A percentile compares a stretch with the other conserved stretches of the same genome.
Conservation (phyloP, 2,113 vertebrate species). For the Orientallactaga bullata region DNA sequence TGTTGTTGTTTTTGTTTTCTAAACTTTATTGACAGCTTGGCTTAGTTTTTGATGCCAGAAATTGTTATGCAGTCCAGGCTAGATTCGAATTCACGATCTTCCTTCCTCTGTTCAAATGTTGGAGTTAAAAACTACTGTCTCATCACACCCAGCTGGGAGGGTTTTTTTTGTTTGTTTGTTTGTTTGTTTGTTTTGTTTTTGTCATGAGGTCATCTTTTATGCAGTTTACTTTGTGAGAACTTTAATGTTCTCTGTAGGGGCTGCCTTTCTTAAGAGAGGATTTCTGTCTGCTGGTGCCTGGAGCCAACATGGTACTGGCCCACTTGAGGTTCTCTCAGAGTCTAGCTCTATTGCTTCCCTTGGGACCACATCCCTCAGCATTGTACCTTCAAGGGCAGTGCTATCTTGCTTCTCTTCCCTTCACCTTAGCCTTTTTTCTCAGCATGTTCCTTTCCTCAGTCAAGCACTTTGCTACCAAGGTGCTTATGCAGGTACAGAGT, state of each 20-base stretch:
- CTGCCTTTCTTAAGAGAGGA: neutral
- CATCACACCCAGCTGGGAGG: neutral
- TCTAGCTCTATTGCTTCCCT: neutral
- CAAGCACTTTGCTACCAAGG: neutral
- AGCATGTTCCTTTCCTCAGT: neutral
- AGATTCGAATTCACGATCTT: neutral
- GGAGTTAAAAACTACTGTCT: neutral
- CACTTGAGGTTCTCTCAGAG: neutral
- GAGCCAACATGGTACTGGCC: neutral
- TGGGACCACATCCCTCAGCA: neutral
- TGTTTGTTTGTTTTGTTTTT: neutral
- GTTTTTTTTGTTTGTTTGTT: too few species aligned
- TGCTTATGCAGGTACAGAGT: neutral
- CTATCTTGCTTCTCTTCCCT: fast-evolving
- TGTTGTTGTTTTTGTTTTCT: too few species aligned
- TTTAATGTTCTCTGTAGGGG: neutral
- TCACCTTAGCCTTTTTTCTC: neutral
- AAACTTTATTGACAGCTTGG: too few species aligned
- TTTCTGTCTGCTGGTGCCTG: neutral
- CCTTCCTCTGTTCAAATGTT: neutral
- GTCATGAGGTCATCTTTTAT: neutral
- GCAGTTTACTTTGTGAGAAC: neutral
- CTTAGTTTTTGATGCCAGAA: neutral
- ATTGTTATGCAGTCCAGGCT: neutral
- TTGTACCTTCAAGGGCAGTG: neutral